These are phyloP conservation scores for Periophthalmus modestus DNA, from an alignment of 2,113 vertebrate species.

Conservation along the genomic window DNA sequence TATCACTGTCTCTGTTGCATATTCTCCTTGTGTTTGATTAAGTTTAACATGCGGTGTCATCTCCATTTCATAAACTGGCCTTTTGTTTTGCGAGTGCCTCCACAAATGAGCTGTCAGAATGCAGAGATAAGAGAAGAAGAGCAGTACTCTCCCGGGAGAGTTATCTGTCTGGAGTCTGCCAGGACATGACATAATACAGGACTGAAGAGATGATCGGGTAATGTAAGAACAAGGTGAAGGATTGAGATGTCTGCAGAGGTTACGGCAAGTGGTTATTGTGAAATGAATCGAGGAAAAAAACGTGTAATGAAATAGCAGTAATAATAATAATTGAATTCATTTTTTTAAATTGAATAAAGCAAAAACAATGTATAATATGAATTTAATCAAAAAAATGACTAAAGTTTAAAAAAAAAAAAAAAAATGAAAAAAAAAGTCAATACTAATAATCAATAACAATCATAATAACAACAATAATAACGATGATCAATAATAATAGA, in stretches of 20 bases:
- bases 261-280: background rate
- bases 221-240: background rate
- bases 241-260: background rate
- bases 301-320: background rate
- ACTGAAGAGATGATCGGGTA: background rate
- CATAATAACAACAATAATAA: too few relatives aligned
- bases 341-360: too few relatives aligned
- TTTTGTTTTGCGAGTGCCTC: background rate
- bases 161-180: background rate
- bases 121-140: background rate
- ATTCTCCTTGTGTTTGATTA: background rate
- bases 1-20: background rate
- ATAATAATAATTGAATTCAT: too few relatives aligned
- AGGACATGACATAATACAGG: background rate
- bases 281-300: background rate
- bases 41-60: background rate
- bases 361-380: too few relatives aligned
- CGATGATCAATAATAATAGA: too few relatives aligned
- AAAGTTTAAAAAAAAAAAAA: too few relatives aligned
- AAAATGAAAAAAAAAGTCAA: too few relatives aligned
- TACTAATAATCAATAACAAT: too few relatives aligned
- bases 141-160: background rate
- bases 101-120: conserved; percentile 15
- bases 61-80: conserved; percentile 1
- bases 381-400: too few relatives aligned